Evolutionary conservation across 2,797 vertebrate species (phyloP), one percentile per base, ranked within the genome.

Genomic region (Garrulus glandarius): DNA sequence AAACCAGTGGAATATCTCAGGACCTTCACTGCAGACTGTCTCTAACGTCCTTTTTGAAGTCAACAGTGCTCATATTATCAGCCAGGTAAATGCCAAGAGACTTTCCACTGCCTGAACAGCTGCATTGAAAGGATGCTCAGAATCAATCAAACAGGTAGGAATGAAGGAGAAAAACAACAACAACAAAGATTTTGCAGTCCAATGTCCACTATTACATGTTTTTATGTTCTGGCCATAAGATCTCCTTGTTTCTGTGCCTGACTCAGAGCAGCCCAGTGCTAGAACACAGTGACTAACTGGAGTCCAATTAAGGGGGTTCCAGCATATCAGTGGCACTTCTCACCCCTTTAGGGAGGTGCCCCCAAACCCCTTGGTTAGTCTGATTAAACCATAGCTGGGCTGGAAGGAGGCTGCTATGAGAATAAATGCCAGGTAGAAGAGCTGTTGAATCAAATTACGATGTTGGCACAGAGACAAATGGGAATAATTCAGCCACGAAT

Each of bases 351-450:
- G 82, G 71, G 37, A 77, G 10, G 2, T 77, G 56, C 3, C 24
- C n/a, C 69, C 46, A 21, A 64, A 86, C 37, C 2, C 21, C 26
- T 81, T 16, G 64, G 60, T 92, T 71, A 86, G 61, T 47, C 30
- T 68, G 47, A 36, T 34, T 41, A 69, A 84, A 64, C 6, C 44
- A 52, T 72, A 52, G 34, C 81, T 68, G 71, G 56, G 56, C 84
- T 89, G 78, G 56, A 91, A 80, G 52, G 68, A 80, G 78, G 71
- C 87, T 93, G 86, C 89, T 85, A 6, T 29, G 57, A 91, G 86
- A 89, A 92, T 68, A 93, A 95, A 94, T 84, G 91, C 85, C 84
- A 85, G 88, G 86, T 93, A 83, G 68, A 87, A 87, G 56, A 93
- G 71, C 44, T 89, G 41, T 80, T 87, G 83, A 93, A 89, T 91